Base-by-base conservation (phyloP, 2,888 invertebrate species). In the Aporophyla lueneburgensis region DNA sequence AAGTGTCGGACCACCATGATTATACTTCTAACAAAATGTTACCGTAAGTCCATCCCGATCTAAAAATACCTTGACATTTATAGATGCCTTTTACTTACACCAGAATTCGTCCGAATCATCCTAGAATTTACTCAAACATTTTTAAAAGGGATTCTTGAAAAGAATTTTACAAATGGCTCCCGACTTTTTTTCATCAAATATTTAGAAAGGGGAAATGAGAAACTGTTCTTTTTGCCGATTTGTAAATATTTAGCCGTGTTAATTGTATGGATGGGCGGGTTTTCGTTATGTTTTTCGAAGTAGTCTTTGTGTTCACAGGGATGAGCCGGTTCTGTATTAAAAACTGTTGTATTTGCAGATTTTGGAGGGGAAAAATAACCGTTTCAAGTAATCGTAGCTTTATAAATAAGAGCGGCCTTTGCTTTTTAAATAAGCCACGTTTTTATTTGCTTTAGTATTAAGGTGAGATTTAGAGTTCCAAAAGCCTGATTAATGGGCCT, bases 181-280 rank as follows among this genome's bases (percentile, higher is more conserved):
- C 63, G 21, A 66, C 27, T 71, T 80, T 74, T 83, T 81, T 71
- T 72, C 83, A 71, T 81, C 54, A 77, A 86, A 87, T 87, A 87
- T 87, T 87, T 85, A 79, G 53, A 71, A 71, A 82, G 72, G 54
- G 87, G 87, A 87, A 87, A 87, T 87, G 83, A 83, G 70, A 80
- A 68, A 75, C 74, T 85, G 81, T 79, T 70, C 77, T 40, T 81
- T 82, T 83, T 73, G 71, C 69, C 67, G 78, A 78, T 84, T 80
- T 83, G 84, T 81, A 80, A 81, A 83, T 78, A 83, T 83, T 83
- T 78, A 82, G 76, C 59, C 33, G 66, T 81, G 84, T 81, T 87
- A 85, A 86, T 87, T 85, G 77, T 80, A 74, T 76, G 70, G 74
- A 58, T 76, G 71, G 81, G 71, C 71, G 67, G 58, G 63, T 46